Base-by-base conservation (phyloP, 2,113 vertebrate species). In the Thamnophis sirtalis region DNA sequence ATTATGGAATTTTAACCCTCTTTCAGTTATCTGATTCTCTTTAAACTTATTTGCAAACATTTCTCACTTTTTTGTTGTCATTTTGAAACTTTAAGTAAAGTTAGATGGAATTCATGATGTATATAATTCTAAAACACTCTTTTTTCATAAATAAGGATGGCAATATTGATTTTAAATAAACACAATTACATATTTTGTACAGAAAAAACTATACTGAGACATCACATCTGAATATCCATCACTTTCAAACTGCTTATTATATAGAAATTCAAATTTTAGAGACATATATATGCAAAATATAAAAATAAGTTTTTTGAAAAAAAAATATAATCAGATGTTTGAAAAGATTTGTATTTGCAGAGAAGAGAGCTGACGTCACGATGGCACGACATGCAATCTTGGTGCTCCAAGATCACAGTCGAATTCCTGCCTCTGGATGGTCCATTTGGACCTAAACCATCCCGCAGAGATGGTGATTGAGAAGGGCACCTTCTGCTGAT, bases 241-340 rank as follows among this genome's bases (percentile, higher is more conserved):
- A 90, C 33, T 21, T 53, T 90, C 63, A 90, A 92, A 90, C 55
- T 5, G 9, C 90, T 90, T 92, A 92, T 92, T 87, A 21, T 53
- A 4, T 17, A 28, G 33, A 87, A 55, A 50, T 73, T 10, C 48
- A 58, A 33, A 43, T 87, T 26, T 60, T 43, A 24, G 33, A 54
- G 38, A 73, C 87, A 50, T 43, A 73, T 38, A 54, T 28, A 26
- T 73, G 4, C 5, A 80, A 56, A 28, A 56, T 73, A 49, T 56
- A 33, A 54, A 73, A 49, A 58, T 54, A 49, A 33, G 17, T 33
- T 10, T 53, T 54, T 21, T 90, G 7, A 2, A 8, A 54, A 15
- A 51, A 33, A 58, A 85, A 21, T 24, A 4, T 63, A 60, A 13
- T 58, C 22, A 26, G 80, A 50, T 49, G 26, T 24, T 26, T n/a